These are phyloP conservation scores for Osmerus mordax DNA, from an alignment of 2,113 vertebrate genomes.

Conservation along the genomic window DNA sequence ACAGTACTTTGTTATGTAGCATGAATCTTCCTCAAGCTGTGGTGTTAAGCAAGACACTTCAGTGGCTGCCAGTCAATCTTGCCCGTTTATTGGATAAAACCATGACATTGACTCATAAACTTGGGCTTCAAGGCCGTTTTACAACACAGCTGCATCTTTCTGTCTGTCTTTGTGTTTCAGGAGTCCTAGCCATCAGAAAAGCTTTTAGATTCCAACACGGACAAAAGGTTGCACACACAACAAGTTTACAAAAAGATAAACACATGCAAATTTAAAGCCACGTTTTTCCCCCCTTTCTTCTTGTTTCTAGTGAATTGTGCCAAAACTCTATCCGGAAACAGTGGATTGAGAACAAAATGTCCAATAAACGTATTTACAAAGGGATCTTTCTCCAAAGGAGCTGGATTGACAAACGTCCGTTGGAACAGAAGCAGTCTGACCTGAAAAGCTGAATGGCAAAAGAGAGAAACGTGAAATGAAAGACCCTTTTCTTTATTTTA, in stretches of 20 bases:
- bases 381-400: slow-evolving; percentile 6
- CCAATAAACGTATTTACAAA: slow-evolving; percentile 10
- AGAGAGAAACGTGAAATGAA: slow-evolving; percentile 19
- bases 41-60: not conserved
- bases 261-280: too few relatives aligned
- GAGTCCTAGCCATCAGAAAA: slow-evolving; percentile 28
- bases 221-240: not conserved
- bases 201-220: slow-evolving; percentile 23
- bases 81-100: slow-evolving; percentile 5
- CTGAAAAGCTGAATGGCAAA: slow-evolving; percentile 4
- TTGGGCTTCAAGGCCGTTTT: slow-evolving; percentile 25
- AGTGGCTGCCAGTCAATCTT: slow-evolving; percentile 9
- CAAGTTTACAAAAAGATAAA: too few relatives aligned
- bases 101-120: slow-evolving; percentile 31
- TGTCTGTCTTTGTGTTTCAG: slow-evolving; percentile 29
- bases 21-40: too few relatives aligned
- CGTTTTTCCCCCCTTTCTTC: not conserved
- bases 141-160: slow-evolving; percentile 19
- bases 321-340: slow-evolving; percentile 16
- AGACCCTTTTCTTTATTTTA: slow-evolving; percentile 38
- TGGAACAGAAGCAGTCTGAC: slow-evolving; percentile 36
- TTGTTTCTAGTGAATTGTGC: not conserved
- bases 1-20: too few relatives aligned
- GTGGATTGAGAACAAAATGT: slow-evolving; percentile 7
- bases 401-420: not conserved